Evolutionary conservation across 2,797 vertebrate genomes (phyloP), one percentile per base, ranked within the genome.

Genomic region (Sciaenops ocellatus): DNA sequence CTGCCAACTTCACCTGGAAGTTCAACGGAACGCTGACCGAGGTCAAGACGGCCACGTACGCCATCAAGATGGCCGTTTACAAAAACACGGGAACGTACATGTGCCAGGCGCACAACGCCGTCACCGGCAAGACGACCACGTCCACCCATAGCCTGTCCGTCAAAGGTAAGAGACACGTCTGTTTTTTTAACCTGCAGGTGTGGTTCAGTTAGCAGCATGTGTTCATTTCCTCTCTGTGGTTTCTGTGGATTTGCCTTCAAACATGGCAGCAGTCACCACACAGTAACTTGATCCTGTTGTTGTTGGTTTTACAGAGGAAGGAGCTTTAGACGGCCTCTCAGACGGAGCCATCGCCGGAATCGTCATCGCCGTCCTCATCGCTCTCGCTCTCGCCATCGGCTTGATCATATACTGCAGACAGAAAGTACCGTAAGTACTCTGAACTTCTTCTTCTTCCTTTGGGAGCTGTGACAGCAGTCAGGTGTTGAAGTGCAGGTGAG

Each of bases 271-370:
- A 52, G n/a, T 20, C n/a, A 13, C 3, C 10, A 12, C 38, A 42
- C 20, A 9, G 6, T 17, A 8, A 34, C 34, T 8, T 34, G 34
- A 38, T 38, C 34, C 34, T 38, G 34, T 38, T 38, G 34, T 30
- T 16, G 8, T 42, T 47, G 2, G 22, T 42, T 62, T 42, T n/a
- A 0, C 16, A 95, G 93, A 67, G 6, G 72, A 83, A 10, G 87
- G 90, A 3, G 5, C 74, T 0, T 4, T 88, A 30, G 73, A 87
- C 0, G 86, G 76, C 3, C 89, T 96, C 72, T 94, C 96, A 51
- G 93, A 93, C n/a, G 95, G 95, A 62, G 94, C 94, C 42, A 93
- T 96, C 44, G 95, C 94, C 10, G 95, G 94, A 46, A 95, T 96
- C 38, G 77, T 95, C 80, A 96, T 96, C 59, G 94, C 26, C 2